These are phyloP conservation scores for Crenichthys baileyi DNA, from an alignment of 2,797 vertebrate species.

Conservation along the genomic window DNA sequence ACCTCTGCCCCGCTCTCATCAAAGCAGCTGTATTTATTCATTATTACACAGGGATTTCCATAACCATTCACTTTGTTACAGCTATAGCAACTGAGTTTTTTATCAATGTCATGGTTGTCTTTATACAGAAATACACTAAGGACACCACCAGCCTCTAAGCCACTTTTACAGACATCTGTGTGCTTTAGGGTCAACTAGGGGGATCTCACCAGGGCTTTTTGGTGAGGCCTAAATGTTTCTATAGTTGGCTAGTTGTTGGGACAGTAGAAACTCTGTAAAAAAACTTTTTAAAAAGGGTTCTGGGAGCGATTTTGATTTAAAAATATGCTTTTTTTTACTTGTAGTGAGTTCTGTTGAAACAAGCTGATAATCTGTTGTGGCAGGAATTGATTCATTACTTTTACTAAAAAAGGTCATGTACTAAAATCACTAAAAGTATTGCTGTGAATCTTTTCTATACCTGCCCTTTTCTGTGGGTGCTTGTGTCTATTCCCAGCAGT, in stretches of 20 bases:
- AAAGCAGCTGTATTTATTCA: conserved; percentile 50
- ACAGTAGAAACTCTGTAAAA: not conserved
- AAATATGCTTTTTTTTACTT: not conserved
- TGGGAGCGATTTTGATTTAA: not conserved
- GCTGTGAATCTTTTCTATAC: too few relatives aligned
- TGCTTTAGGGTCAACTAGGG: conserved; percentile 50
- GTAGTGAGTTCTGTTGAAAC: not conserved
- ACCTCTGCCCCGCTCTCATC: conserved; percentile 36
- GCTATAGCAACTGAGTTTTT: conserved; percentile 41
- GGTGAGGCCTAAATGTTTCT: conserved; percentile 24
- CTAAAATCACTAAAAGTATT: too few relatives aligned
- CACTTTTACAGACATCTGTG: conserved; percentile 52
- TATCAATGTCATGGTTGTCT: conserved; percentile 43
- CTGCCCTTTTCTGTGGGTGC: too few relatives aligned
- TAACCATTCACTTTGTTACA: conserved; percentile 12
- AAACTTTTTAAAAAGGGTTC: not conserved
- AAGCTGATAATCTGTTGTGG: not conserved
- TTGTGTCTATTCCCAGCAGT: too few relatives aligned
- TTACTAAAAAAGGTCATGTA: too few relatives aligned
- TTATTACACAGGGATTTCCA: conserved; percentile 53
- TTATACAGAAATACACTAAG: conserved; percentile 51
- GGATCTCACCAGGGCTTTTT: conserved; percentile 35
- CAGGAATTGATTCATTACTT: not conserved
- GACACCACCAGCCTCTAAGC: conserved; percentile 51
- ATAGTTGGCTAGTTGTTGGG: not conserved